Percentiles rank a stretch among this genome's conserved stretches.
These are phyloP conservation scores for Stichopus horrens DNA, from an alignment of 53 echinoderm and acorn worm genomes.

Conservation along the genomic window DNA sequence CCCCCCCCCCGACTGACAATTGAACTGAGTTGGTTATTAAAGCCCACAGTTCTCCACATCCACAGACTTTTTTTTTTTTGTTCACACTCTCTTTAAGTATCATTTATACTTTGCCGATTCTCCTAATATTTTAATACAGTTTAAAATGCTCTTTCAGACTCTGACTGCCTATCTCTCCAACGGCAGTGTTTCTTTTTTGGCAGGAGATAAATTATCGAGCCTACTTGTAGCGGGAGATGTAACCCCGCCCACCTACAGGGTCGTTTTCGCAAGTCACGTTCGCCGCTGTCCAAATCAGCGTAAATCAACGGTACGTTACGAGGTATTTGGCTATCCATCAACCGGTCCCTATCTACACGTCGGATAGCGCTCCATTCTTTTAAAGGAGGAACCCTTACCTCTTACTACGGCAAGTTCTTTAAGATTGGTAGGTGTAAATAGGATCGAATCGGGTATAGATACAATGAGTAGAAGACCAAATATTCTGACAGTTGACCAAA, in stretches of 20 bases:
- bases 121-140: background rate
- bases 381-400: constrained; percentile 13
- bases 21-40: too few species aligned
- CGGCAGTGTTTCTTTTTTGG: background rate
- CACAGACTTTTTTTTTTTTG: too few species aligned
- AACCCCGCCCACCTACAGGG: constrained; percentile 34
- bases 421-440: too few species aligned
- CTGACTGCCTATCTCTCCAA: background rate
- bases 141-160: background rate
- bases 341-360: constrained; percentile 17
- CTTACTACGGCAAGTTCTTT: background rate
- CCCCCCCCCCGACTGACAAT: too few species aligned
- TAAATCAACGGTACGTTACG: constrained; percentile 42
- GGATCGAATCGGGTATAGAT: too few species aligned
- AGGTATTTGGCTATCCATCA: constrained; percentile 50
- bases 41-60: too few species aligned
- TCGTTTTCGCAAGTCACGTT: constrained; percentile 32
- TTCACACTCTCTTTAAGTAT: background rate
- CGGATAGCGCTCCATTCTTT: constrained; percentile 4
- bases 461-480: too few species aligned
- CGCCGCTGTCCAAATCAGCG: constrained; percentile 18
- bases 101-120: background rate
- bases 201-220: background rate
- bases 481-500: too few species aligned
- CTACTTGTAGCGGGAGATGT: background rate